Percentiles rank a stretch among this genome's conserved stretches.
Conservation (phyloP, 2,888 invertebrate genomes). For the Eudasyphora cyanicolor region DNA sequence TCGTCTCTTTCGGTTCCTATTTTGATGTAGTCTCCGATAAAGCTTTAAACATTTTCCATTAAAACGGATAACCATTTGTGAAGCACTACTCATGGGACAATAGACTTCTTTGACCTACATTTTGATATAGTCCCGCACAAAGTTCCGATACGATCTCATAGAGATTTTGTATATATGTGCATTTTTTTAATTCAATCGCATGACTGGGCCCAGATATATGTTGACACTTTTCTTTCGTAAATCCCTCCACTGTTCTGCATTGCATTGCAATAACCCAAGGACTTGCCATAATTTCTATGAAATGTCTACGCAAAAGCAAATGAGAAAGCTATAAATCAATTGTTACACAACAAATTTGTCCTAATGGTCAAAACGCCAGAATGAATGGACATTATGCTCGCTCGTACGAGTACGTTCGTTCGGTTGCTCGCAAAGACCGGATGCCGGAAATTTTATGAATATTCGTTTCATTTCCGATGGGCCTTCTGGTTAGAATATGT, state of each 20-base stretch:
- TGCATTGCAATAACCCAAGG: slow-evolving; percentile 41
- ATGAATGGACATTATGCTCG: slow-evolving; percentile 31
- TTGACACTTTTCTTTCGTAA: too few species aligned
- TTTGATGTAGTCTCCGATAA: too few species aligned
- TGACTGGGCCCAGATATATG: too few species aligned
- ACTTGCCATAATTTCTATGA: slow-evolving; percentile 42
- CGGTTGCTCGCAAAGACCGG: slow-evolving; percentile 22
- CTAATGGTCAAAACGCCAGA: slow-evolving; percentile 62
- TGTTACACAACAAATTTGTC: slow-evolving; percentile 66
- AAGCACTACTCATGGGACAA: too few species aligned
- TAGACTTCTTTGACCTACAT: too few species aligned
- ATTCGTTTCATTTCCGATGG: slow-evolving; percentile 38
- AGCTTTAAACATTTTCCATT: too few species aligned
- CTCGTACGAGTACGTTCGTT: not conserved
- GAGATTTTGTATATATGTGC: too few species aligned
- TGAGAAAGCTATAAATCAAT: slow-evolving; percentile 63
- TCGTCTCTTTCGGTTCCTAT: too few species aligned
- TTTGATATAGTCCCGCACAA: too few species aligned
- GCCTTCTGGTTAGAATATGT: not conserved
- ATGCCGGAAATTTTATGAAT: slow-evolving; percentile 50
- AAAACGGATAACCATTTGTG: too few species aligned
- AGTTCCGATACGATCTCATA: too few species aligned
- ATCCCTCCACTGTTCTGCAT: slow-evolving; percentile 59
- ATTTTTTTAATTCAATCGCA: too few species aligned
- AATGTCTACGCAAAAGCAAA: slow-evolving; percentile 25